Conservation (phyloP, 2,888 invertebrate species). For the Oscheius sp. region DNA sequence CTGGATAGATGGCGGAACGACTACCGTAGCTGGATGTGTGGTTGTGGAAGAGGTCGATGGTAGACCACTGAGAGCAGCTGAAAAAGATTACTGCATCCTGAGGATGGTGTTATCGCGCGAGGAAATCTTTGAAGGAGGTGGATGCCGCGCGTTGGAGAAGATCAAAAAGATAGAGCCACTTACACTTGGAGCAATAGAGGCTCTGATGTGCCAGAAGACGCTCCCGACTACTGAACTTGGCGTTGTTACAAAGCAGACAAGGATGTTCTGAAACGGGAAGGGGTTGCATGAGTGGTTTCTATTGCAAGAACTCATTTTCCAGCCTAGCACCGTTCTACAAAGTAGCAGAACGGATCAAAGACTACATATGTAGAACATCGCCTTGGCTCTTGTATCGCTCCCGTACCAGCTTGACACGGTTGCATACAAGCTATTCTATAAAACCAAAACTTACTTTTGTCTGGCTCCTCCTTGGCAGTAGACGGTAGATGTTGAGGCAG, state of each 20-base stretch:
- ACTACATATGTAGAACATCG: no score
- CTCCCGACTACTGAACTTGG: slow-evolving; percentile 48
- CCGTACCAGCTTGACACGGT: no score
- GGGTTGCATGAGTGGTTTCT: no score
- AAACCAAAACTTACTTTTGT: slow-evolving; percentile 7
- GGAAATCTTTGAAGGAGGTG: slow-evolving; percentile 29
- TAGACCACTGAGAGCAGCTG: not conserved
- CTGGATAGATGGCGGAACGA: not conserved
- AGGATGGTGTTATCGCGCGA: slow-evolving; percentile 14
- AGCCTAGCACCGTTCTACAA: no score
- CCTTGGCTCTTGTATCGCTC: no score
- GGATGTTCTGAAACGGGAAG: slow-evolving; percentile 41
- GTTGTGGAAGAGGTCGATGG: not conserved
- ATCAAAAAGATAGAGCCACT: slow-evolving; percentile 17
- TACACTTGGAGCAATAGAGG: slow-evolving; percentile 42
- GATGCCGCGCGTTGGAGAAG: slow-evolving; percentile 7
- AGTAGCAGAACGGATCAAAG: no score
- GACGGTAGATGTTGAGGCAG: slow-evolving; percentile 27
- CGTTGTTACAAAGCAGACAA: slow-evolving; percentile 48
- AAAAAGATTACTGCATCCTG: slow-evolving; percentile 23
- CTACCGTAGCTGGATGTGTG: slow-evolving; percentile 1
- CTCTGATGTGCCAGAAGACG: slow-evolving; percentile 50
- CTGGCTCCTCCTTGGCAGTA: slow-evolving; percentile 12
- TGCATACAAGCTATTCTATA: no score
- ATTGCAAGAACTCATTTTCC: no score